Conservation (phyloP, 1,140 invertebrate genomes). For the Musca domestica region DNA sequence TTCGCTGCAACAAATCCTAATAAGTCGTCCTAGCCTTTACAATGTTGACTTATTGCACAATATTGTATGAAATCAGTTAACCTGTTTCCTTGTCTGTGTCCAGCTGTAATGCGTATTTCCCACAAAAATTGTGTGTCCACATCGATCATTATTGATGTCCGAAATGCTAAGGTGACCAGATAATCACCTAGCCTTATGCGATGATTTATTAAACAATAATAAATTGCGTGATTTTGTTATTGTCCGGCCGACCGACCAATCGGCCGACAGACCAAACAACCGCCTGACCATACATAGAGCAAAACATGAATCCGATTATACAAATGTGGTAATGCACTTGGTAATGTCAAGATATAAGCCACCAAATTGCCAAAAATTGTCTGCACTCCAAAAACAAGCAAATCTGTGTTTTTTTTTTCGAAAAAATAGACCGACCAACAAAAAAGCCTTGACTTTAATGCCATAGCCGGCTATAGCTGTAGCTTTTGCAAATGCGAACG, state of each 20-base stretch:
- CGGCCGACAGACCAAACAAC: no score
- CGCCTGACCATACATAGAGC: no score
- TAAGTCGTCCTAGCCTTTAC: no score
- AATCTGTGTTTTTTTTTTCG: neutral
- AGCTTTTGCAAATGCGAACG: neutral
- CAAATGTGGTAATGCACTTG: slow-evolving; percentile 19
- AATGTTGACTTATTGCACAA: no score
- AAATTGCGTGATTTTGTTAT: slow-evolving; percentile 19
- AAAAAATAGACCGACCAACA: neutral
- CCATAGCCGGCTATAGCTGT: neutral
- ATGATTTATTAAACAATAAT: slow-evolving; percentile 16
- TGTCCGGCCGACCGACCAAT: neutral
- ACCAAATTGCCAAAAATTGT: neutral
- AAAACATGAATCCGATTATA: neutral
- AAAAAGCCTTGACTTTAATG: slow-evolving; percentile 20
- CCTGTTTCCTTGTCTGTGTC: no score
- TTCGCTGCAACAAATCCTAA: no score
- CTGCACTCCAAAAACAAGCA: neutral
- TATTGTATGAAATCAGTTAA: no score
- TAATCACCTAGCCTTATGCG: slow-evolving; percentile 4
- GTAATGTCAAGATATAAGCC: slow-evolving; percentile 8
- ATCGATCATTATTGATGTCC: no score
- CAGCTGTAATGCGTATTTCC: no score
- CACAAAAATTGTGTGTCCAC: no score
- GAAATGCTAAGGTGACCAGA: no score